A percentile compares a stretch with the other conserved stretches of the same genome.
Conservation (phyloP, 2,113 vertebrate species). For the Fukomys damarensis region DNA sequence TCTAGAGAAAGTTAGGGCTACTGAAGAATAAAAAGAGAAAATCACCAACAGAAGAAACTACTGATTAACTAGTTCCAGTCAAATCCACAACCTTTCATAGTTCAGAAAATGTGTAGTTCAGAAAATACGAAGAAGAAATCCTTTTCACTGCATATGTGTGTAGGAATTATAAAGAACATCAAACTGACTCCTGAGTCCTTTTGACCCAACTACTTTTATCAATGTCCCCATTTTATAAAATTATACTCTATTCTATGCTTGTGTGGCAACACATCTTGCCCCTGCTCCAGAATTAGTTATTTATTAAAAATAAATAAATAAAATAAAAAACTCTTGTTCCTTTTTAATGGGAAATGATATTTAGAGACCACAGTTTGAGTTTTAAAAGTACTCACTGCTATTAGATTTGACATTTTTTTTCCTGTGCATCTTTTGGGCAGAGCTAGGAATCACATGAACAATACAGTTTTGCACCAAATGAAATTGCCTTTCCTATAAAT, state of each 20-base stretch:
- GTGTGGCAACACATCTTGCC: neutral
- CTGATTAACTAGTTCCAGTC: slow-evolving; percentile 31
- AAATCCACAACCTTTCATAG: slow-evolving; percentile 20
- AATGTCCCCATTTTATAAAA: neutral
- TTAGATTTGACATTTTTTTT: neutral
- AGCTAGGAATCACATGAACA: neutral
- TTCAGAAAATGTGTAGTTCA: slow-evolving; percentile 23
- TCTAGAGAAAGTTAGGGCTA: slow-evolving; percentile 44
- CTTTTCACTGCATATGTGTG: neutral
- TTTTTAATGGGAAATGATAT: slow-evolving; percentile 37
- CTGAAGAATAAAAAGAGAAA: slow-evolving; percentile 55
- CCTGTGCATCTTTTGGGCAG: neutral
- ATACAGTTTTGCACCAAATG: neutral
- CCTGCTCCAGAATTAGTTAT: neutral
- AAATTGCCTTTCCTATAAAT: slow-evolving; percentile 40
- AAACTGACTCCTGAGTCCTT: neutral
- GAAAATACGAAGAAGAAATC: slow-evolving; percentile 9
- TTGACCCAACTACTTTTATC: neutral
- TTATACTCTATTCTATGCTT: neutral
- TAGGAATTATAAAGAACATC: slow-evolving; percentile 25
- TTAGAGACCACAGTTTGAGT: neutral
- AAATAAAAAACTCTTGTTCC: neutral
- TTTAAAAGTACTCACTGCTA: neutral
- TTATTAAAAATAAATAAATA: neutral
- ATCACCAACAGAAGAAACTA: slow-evolving; percentile 7